Base-by-base conservation (phyloP, 2,797 vertebrate genomes). In the Sebastes steindachneri region DNA sequence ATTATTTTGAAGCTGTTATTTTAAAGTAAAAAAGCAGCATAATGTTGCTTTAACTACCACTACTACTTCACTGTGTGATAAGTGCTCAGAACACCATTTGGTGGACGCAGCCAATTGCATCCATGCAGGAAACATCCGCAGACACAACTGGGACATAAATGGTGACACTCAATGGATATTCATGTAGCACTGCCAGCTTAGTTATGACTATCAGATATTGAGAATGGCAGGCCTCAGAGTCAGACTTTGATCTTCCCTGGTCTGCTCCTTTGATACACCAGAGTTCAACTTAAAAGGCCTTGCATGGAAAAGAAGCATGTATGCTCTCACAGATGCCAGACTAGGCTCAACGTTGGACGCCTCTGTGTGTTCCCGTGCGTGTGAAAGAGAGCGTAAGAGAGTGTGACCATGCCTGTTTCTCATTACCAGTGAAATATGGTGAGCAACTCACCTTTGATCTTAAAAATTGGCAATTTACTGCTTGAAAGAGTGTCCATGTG, bases 191-290 rank as follows among this genome's bases (percentile, higher is more conserved):
- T 53, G 70, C 33, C 62, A 76, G 73, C 15, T 79, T 26, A 45
- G 59, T 48, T 72, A 15, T 73, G 35, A 70, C 71, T 70, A 86
- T 80, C 77, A 87, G 80, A 86, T 82, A 87, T 65, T 60, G 70
- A 73, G 77, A 70, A 79, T 51, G 70, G 74, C 90, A 89, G 88
- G 80, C 85, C 66, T 69, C 69, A 35, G 73, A 60, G 62, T 73
- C 26, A 41, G 54, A 48, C 92, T 95, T 94, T 94, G 89, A 95
- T 94, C 84, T 86, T 78, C 51, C 70, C 72, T 71, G 63, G 51
- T 88, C 87, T 88, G 68, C 59, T 71, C 82, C 90, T 93, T 94
- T 93, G 86, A 93, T 91, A 81, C 79, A 55, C 70, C 89, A 89
- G 76, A 70, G 81, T 83, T 75, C 65, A 79, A 54, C 73, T 81